phyloP scores from a whole-genome alignment of 2,113 vertebrate species.

The Beaufortia kweichowensis region DNA sequence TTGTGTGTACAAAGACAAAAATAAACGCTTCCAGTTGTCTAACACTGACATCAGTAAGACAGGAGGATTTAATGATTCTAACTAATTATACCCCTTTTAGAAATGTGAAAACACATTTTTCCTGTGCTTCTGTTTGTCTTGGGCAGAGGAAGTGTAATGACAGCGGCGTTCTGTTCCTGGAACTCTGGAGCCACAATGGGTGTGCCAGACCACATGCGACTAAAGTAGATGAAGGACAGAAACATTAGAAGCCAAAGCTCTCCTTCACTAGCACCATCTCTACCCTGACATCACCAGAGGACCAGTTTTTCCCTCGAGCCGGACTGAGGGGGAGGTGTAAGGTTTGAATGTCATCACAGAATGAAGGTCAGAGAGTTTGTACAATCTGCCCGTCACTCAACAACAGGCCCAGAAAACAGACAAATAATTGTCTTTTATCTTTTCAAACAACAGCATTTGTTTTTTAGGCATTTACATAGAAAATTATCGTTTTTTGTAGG shows the following conservation, averaged over 20 bases:
- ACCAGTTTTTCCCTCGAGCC: neutral
- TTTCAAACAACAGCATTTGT: neutral
- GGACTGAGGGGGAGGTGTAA: conserved; percentile 27
- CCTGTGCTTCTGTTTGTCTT: neutral
- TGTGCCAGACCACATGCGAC: neutral
- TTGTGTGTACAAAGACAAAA: too few relatives aligned
- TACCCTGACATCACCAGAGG: neutral
- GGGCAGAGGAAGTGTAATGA: neutral
- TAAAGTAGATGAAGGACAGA: neutral
- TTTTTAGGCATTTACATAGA: neutral
- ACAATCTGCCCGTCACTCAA: conserved; percentile 7
- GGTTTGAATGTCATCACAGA: conserved; percentile 4
- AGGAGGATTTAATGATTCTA: neutral
- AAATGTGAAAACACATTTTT: neutral
- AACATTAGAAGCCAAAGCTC: neutral
- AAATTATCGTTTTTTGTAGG: neutral
- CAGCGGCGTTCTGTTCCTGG: neutral
- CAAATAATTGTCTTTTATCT: conserved; percentile 30
- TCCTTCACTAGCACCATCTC: neutral
- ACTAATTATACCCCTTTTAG: neutral
- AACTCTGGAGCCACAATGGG: neutral
- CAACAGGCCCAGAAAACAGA: conserved; percentile 22
- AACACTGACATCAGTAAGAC: neutral
- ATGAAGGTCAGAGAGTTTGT: neutral
- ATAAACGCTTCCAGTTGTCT: too few relatives aligned